A percentile compares a stretch with the other conserved stretches of the same genome.
phyloP scores from a whole-genome alignment of 2,113 vertebrate species.

The Hypanus sabinus region DNA sequence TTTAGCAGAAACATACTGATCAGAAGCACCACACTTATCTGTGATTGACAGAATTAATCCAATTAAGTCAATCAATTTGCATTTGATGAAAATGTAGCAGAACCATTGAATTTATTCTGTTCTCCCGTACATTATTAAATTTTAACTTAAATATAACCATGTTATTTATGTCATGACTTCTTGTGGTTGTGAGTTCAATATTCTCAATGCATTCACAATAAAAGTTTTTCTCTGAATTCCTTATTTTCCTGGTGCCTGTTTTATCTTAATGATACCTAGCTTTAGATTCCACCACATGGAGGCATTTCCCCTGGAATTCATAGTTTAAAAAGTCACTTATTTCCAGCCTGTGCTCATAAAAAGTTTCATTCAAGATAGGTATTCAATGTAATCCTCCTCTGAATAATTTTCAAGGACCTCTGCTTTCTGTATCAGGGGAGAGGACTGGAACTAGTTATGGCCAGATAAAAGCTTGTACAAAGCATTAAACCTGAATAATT shows the following conservation, averaged over 20 bases:
- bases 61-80: background rate
- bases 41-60: background rate
- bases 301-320: background rate
- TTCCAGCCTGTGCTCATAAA: background rate
- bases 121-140: background rate
- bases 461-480: background rate
- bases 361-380: background rate
- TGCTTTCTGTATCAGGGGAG: background rate
- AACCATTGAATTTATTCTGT: background rate
- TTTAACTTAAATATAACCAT: background rate
- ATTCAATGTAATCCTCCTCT: background rate
- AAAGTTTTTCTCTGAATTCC: background rate
- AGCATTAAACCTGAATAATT: too few species aligned
- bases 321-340: background rate
- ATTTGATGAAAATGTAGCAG: background rate
- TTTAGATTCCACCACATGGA: background rate
- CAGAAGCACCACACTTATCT: background rate
- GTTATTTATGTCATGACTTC: background rate
- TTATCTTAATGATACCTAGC: background rate
- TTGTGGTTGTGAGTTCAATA: background rate
- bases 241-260: background rate
- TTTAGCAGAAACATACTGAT: background rate
- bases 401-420: background rate
- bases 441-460: background rate
- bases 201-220: background rate